These are phyloP conservation scores for Epinephelus moara DNA, from an alignment of 2,113 vertebrate genomes.

Conservation along the genomic window DNA sequence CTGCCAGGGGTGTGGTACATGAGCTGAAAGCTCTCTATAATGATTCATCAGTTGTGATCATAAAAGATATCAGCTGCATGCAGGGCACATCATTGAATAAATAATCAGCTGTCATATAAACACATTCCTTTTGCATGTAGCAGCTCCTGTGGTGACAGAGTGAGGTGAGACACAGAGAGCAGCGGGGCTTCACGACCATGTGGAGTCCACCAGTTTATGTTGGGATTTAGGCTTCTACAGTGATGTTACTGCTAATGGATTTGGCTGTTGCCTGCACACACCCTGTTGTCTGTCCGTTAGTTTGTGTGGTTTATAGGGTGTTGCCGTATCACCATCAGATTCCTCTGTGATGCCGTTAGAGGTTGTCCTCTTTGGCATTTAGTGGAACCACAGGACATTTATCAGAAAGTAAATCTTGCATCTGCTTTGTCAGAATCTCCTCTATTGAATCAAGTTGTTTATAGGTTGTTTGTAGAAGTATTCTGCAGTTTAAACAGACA, in stretches of 20 bases:
- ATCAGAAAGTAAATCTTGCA: conserved; percentile 8
- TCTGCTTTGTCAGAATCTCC: background rate
- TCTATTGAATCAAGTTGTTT: conserved; percentile 1
- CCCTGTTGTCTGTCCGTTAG: background rate
- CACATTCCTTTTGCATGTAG: background rate
- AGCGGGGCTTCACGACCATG: no score
- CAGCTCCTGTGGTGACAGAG: background rate
- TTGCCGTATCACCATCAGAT: conserved; percentile 11
- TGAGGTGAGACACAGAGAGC: background rate
- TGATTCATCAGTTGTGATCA: background rate
- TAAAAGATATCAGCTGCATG: background rate
- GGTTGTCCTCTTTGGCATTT: background rate
- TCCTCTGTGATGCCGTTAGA: background rate
- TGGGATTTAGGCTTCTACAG: background rate
- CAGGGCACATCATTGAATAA: background rate
- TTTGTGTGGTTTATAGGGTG: background rate
- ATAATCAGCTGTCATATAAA: background rate
- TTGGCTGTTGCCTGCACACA: background rate
- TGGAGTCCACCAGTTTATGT: background rate
- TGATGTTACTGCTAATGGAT: background rate
- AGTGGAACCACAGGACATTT: conserved; percentile 25
- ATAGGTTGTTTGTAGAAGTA: background rate
- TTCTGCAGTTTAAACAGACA: background rate
- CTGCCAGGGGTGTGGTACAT: background rate
- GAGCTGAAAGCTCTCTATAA: background rate